Evolutionary conservation across 2,113 vertebrate species (phyloP), one percentile per base, ranked within the genome.

Genomic region (Stomatorhinus ivindoensis): DNA sequence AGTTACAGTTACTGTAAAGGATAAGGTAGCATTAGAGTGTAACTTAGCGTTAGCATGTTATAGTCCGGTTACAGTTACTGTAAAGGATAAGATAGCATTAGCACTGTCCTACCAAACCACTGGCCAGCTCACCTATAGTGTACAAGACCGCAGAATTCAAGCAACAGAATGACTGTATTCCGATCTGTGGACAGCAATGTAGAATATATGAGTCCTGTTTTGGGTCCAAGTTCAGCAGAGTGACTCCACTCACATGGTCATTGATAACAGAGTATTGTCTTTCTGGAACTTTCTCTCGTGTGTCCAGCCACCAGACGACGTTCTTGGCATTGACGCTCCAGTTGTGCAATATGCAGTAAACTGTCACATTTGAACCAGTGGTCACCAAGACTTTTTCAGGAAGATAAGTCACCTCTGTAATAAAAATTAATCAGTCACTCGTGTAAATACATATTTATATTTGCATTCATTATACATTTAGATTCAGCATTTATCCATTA

Each of bases 261-360:
- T 91, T 97, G 92, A 97, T 92, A 3, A 92, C 88, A 0, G 90
- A 93, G 91, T 97, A 98, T 61, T 95, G 97, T 90, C 93, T 94
- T 69, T 91, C 92, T 3, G 95, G 94, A 87, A 99, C 94, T 87
- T 90, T 90, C 87, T 97, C 92, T 1, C 93, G 89, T 87, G 95
- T 90, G 88, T 99, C 97, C 88, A 97, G 94, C 93, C 94, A 95
- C 98, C 98, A 99, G n/a, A 92, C 91, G 61, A 97, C 95, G 42
- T 93, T 92, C 91, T 92, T 92, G 46, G 97, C 94, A 0, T 93
- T 92, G 90, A 94, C 80, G 85, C 90, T 94, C 90, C 90, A 93
- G 88, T 96, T 95, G 88, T 96, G 97, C 89, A 97, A 97, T 76
- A 97, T 92, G 88, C 97, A 97, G 21, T 96, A 95, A 21, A 99